Evolutionary conservation across 1,140 invertebrate genomes (phyloP).

Genomic region (Heliconius hermathena): DNA sequence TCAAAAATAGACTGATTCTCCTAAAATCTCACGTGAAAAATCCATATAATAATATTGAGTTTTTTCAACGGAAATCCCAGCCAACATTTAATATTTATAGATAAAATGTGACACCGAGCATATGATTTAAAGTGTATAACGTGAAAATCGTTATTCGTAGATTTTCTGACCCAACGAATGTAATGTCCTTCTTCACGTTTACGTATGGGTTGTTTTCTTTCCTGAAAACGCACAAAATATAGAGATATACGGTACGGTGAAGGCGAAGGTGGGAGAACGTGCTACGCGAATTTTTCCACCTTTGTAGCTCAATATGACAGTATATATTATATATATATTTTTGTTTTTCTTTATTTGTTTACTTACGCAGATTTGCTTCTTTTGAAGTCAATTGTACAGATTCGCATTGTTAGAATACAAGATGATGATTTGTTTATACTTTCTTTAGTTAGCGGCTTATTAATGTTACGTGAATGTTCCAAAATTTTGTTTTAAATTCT

Average conservation of each 20-base stretch:
- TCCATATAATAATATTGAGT: conserved; percentile 32
- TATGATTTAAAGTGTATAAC: conserved; percentile 80
- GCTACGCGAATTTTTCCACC: conserved; percentile 69
- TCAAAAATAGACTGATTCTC: conserved; percentile 76
- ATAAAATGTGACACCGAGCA: conserved; percentile 77
- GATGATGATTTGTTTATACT: conserved; percentile 46
- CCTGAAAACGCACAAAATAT: conserved; percentile 65
- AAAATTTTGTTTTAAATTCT: not conserved
- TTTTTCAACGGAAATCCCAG: conserved; percentile 40
- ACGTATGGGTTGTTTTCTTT: conserved; percentile 77
- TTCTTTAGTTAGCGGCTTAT: not conserved
- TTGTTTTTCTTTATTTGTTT: conserved; percentile 67
- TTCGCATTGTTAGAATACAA: conserved; percentile 64
- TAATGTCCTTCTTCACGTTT: conserved; percentile 74
- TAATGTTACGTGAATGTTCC: not conserved
- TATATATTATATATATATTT: conserved; percentile 55
- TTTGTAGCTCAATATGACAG: conserved; percentile 64
- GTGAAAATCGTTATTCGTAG: conserved; percentile 76
- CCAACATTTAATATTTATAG: conserved; percentile 80
- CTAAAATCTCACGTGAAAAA: conserved; percentile 69
- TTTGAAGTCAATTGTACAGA: conserved; percentile 72
- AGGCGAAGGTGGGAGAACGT: conserved; percentile 65
- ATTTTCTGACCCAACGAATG: conserved; percentile 78
- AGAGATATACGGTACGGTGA: conserved; percentile 50
- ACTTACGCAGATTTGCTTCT: conserved; percentile 72